These are phyloP conservation scores for Sigmodon hispidus DNA, from an alignment of 2,113 vertebrate species.

Conservation along the genomic window DNA sequence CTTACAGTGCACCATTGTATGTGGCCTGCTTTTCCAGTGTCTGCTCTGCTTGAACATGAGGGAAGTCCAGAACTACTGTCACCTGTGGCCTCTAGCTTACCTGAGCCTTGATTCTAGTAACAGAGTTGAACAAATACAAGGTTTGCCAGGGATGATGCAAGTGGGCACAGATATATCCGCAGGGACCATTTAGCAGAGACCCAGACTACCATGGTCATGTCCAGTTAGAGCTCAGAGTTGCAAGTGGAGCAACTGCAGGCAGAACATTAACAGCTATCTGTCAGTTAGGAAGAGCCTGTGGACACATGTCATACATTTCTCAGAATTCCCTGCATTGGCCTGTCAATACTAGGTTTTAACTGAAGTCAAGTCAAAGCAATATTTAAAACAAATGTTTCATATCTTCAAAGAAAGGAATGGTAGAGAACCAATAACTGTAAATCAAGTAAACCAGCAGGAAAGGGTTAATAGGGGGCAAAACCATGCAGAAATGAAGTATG, in stretches of 20 bases:
- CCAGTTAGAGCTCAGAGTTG: neutral
- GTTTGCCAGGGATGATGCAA: neutral
- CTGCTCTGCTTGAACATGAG: neutral
- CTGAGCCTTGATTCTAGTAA: neutral
- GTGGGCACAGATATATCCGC: neutral
- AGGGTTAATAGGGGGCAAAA: conserved; percentile 23
- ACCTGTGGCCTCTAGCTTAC: neutral
- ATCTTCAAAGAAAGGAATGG: neutral
- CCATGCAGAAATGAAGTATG: neutral
- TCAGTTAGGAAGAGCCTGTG: no score
- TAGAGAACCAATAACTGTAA: neutral
- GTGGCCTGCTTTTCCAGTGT: no score
- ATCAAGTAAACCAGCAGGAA: neutral
- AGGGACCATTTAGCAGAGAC: neutral
- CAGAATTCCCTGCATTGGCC: neutral
- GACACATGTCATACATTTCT: neutral
- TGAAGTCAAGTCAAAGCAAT: neutral
- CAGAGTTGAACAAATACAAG: neutral
- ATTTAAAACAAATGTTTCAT: neutral
- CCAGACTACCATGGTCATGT: neutral
- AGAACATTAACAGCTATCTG: neutral
- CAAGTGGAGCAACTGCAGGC: neutral
- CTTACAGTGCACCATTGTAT: neutral
- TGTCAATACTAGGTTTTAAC: neutral
- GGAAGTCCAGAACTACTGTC: neutral